Conservation (phyloP, 2,113 vertebrate species). For the Psammodynastes pulverulentus region DNA sequence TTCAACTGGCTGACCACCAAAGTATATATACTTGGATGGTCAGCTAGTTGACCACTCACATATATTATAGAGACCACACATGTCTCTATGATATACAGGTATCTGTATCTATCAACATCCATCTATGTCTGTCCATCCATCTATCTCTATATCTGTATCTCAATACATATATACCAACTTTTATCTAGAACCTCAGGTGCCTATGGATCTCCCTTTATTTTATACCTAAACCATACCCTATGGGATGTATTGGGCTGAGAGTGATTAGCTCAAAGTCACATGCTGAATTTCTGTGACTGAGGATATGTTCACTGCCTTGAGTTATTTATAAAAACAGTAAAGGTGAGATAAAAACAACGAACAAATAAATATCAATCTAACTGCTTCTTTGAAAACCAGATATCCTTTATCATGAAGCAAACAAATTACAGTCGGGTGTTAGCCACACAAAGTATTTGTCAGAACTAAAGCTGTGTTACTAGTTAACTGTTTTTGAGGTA, state of each 20-base stretch:
- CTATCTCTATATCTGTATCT: background rate
- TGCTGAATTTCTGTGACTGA: background rate
- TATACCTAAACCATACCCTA: background rate
- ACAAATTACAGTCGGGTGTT: conserved; percentile 35
- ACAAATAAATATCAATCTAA: conserved; percentile 36
- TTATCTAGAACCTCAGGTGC: background rate
- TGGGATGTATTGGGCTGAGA: background rate
- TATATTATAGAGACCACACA: background rate
- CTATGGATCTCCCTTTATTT: background rate
- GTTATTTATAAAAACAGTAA: background rate
- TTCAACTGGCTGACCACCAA: background rate
- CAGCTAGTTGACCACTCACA: background rate
- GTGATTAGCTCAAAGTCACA: background rate
- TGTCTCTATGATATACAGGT: background rate
- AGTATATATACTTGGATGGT: background rate
- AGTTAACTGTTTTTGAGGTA: conserved; percentile 34
- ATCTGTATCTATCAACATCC: background rate
- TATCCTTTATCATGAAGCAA: conserved; percentile 68
- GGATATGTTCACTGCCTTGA: background rate
- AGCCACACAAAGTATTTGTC: background rate
- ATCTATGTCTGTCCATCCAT: background rate
- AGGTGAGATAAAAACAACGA: background rate
- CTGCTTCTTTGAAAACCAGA: conserved; percentile 63
- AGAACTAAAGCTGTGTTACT: background rate
- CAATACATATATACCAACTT: background rate